phyloP scores from a whole-genome alignment of 2,888 invertebrate genomes.

The Hecatera dysodea region DNA sequence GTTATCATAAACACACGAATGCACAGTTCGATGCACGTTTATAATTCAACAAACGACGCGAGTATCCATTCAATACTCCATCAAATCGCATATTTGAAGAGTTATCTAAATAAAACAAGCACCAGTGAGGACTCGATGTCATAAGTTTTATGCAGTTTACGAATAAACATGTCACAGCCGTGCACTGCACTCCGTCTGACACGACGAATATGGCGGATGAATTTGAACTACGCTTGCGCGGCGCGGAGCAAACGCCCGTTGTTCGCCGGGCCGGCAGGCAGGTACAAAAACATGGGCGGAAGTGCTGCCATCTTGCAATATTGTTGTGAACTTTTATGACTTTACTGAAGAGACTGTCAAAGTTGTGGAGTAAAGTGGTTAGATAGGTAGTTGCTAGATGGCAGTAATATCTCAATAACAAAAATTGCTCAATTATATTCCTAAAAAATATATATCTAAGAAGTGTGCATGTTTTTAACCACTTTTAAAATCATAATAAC shows the following conservation, averaged over 20 bases:
- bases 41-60: conserved; percentile 84
- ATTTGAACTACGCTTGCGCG: conserved; percentile 89
- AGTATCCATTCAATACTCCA: conserved; percentile 80
- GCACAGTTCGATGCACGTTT: conserved; percentile 89
- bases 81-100: conserved; percentile 84
- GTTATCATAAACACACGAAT: conserved; percentile 90
- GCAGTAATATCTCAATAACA: conserved; percentile 22
- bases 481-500: too few species aligned
- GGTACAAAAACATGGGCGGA: conserved; percentile 81
- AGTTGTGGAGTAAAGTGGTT: conserved; percentile 14
- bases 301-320: conserved; percentile 76
- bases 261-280: conserved; percentile 71
- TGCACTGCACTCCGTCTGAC: conserved; percentile 89
- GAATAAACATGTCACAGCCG: conserved; percentile 89
- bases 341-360: background rate
- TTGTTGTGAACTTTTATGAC: conserved; percentile 64
- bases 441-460: too few species aligned
- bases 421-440: background rate
- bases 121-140: conserved; percentile 83
- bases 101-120: conserved; percentile 80
- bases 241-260: conserved; percentile 70
- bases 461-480: background rate
- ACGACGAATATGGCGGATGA: conserved; percentile 91
- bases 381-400: conserved; percentile 52
- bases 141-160: conserved; percentile 86